Evolutionary conservation across 2,888 invertebrate species (phyloP), one percentile per base, ranked within the genome.

Genomic region (Pollenia amentaria): DNA sequence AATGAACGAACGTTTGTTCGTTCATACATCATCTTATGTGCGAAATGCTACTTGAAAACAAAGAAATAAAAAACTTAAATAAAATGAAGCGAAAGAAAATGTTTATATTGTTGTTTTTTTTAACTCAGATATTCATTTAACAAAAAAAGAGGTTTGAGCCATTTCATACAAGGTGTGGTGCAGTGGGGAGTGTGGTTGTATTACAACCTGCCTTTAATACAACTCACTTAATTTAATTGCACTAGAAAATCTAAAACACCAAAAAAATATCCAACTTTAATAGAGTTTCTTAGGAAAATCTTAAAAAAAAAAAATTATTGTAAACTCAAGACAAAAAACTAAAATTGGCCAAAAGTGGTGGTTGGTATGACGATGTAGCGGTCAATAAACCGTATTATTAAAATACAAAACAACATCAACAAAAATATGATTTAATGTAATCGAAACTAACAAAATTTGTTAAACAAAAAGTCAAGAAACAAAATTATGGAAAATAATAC

Each of bases 361-460:
- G 80, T 65, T 69, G 44, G 70, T 40, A 72, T 57, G 62, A 55
- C 18, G 14, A 4, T 44, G 70, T 67, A 70, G 69, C 70, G 87
- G 84, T 80, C 87, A 84, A 77, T 72, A 84, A 84, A 87, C 80
- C 77, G 57, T 81, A 67, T 84, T 84, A 84, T 80, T 87, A 84
- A 76, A 79, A 76, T 79, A 57, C 57, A 62, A 48, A 53, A 44
- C 14, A 60, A 62, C 38, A 46, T 65, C 6, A 55, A n/a, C 46
- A 21, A 83, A 80, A 57, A 46, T 84, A 84, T 84, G 84, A 80
- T 84, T 80, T 76, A 70, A 64, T 60, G 72, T 75, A 84, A 77
- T 77, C 78, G 48, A 78, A 64, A 69, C 82, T 64, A 51, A 78
- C 11, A 73, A 78, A 77, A 77, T 64, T 69, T 70, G 46, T 55